Evolutionary conservation across 2,113 vertebrate species (phyloP).

Genomic region (Scatophagus argus): DNA sequence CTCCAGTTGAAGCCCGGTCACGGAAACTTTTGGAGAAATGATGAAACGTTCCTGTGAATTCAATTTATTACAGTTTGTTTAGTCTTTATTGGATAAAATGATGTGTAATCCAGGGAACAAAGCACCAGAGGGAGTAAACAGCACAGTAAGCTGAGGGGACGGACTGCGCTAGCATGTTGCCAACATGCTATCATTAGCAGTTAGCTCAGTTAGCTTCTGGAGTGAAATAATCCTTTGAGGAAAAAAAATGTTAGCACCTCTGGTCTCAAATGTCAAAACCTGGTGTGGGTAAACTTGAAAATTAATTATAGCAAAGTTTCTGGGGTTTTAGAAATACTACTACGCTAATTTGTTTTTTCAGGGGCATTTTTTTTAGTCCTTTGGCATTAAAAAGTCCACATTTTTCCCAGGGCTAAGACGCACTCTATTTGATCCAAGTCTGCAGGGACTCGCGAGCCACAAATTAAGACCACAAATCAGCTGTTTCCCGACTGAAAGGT

Average conservation of each 20-base stretch:
- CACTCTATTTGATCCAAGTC: constrained; percentile 19
- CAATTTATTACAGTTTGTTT: too few species aligned
- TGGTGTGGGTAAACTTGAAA: background rate
- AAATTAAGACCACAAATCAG: constrained; percentile 18
- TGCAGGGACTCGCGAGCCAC: background rate
- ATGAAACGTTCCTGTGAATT: too few species aligned
- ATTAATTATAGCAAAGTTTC: background rate
- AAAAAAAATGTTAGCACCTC: too few species aligned
- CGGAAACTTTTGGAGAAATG: too few species aligned
- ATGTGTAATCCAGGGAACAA: background rate
- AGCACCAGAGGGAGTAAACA: too few species aligned
- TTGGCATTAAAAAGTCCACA: background rate
- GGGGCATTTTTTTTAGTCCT: background rate
- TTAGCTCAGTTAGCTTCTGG: too few species aligned
- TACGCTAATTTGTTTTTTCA: background rate
- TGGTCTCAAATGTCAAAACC: too few species aligned
- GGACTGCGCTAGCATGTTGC: background rate
- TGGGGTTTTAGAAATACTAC: background rate
- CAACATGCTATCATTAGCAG: background rate
- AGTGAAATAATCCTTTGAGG: too few species aligned
- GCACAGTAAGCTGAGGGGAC: background rate
- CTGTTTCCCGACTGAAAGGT: background rate
- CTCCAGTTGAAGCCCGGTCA: too few species aligned
- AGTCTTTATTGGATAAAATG: background rate
- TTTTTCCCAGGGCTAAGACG: background rate